Conservation (phyloP, 1,140 invertebrate genomes). For the Sitobion miscanthi region DNA sequence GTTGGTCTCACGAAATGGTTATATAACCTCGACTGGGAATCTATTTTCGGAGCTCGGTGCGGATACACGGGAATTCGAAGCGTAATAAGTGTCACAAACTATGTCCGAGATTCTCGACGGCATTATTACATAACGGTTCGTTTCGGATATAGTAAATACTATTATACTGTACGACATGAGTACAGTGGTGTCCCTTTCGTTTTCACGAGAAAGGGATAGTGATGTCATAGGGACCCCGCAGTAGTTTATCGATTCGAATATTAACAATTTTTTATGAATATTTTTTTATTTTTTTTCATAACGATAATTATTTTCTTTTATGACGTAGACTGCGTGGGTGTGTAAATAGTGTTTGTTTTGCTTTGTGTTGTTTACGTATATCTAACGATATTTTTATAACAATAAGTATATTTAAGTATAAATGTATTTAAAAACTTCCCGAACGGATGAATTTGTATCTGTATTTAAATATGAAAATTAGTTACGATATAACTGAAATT, state of each 20-base stretch:
- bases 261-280: too few species aligned
- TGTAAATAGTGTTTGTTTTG: too few species aligned
- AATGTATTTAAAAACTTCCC: too few species aligned
- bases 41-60: background rate
- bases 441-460: too few species aligned
- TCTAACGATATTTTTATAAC: too few species aligned
- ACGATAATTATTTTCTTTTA: too few species aligned
- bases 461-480: too few species aligned
- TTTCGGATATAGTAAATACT: background rate
- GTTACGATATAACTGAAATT: too few species aligned
- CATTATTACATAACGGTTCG: background rate
- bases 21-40: background rate
- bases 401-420: too few species aligned
- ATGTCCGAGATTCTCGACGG: background rate
- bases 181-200: background rate
- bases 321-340: too few species aligned
- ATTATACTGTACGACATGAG: background rate
- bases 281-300: too few species aligned
- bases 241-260: background rate
- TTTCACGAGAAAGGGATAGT: background rate
- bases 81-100: background rate
- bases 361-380: too few species aligned
- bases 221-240: background rate
- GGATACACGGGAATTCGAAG: background rate
- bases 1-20: background rate